Evolutionary conservation across 2,797 vertebrate species (phyloP), one percentile per base, ranked within the genome.

Genomic region (Typhlichthys subterraneus): DNA sequence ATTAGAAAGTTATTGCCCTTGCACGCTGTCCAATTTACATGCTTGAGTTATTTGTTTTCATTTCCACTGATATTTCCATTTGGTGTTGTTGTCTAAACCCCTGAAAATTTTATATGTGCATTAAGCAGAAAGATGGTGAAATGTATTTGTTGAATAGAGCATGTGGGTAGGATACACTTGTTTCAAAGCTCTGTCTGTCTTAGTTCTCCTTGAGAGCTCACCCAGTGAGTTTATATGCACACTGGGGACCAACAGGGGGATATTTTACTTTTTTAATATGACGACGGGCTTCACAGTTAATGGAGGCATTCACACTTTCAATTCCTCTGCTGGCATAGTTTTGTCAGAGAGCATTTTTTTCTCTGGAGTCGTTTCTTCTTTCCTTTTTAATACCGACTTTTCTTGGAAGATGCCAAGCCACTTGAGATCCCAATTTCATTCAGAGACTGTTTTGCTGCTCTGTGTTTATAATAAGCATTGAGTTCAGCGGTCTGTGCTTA

Each of bases 21-120:
- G 67, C 13, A 46, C 13, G 5, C 33, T 29, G 17, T 62, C 61
- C 14, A 60, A 17, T 63, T 46, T 60, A 15, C 50, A 33, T 12
- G 48, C 12, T 52, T 61, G 49, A 57, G 57, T 57, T 12, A 63
- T 72, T 67, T 70, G 10, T 61, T 63, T 75, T 80, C 12, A 61
- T 65, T 62, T 46, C 12, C 62, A 8, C 57, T 77, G 9, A 56
- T 52, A 71, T 49, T 48, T 71, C n/a, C n/a, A 48, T 42, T 67
- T 57, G 19, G 13, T 53, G 9, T 4, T 6, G 11, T 8, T 7
- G 4, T n/a, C 12, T 12, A 0, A 14, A 51, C 17, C 9, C 15
- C 15, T 15, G 14, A 10, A 55, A 33, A 31, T 38, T 14, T 14
- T 15, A 31, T 38, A 5, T 19, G 33, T 13, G 45, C 2, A 4